These are phyloP conservation scores for Minunthozetes semirufus DNA, from an alignment of 2,888 invertebrate genomes.

Conservation along the genomic window DNA sequence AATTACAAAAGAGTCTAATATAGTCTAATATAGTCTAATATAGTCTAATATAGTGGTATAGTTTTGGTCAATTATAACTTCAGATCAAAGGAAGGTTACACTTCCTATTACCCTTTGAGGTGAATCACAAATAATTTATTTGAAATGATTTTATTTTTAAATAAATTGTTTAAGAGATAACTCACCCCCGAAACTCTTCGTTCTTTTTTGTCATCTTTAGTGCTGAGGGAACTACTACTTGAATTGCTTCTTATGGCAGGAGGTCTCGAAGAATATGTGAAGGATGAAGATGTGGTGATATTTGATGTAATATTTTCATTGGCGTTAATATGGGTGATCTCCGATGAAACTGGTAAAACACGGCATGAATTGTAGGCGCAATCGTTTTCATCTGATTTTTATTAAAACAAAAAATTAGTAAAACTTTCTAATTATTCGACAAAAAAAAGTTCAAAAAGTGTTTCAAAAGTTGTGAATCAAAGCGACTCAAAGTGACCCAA, in stretches of 20 bases:
- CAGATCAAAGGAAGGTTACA: no score
- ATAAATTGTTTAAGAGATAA: background rate
- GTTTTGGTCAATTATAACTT: no score
- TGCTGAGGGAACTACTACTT: conserved; percentile 26
- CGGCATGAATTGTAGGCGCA: background rate
- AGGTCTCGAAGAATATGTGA: conserved; percentile 19
- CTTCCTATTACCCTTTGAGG: no score
- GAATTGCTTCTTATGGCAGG: conserved; percentile 36
- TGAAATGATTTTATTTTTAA: background rate
- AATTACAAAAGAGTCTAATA: no score
- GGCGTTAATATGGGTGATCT: background rate
- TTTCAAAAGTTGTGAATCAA: no score
- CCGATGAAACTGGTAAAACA: background rate
- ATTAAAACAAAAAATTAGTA: background rate
- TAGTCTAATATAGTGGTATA: no score
- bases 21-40: no score
- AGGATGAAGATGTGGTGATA: conserved; percentile 12
- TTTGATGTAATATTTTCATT: background rate
- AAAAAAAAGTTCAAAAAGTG: no score
- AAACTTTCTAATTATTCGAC: no score
- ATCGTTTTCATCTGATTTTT: conserved; percentile 2
- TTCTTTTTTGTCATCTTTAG: conserved; percentile 25
- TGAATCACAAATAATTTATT: background rate
- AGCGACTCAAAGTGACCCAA: no score
- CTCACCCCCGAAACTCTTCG: conserved; percentile 30